These are phyloP conservation scores for Asarcornis scutulata DNA, from an alignment of 2,113 vertebrate species.

Conservation along the genomic window DNA sequence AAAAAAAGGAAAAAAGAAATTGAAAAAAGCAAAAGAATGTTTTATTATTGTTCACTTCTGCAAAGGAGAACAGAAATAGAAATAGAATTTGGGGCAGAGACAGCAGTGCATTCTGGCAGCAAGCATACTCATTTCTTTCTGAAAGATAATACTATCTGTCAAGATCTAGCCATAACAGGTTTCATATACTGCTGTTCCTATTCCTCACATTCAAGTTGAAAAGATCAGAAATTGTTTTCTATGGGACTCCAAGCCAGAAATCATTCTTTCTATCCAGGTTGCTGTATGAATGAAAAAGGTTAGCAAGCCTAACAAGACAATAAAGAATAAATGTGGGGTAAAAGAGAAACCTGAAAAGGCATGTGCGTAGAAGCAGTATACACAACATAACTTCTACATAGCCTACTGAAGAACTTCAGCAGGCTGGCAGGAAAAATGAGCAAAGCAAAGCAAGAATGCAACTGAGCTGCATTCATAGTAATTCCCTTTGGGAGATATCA, in stretches of 20 bases:
- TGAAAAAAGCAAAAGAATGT: neutral
- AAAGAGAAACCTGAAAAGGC: neutral
- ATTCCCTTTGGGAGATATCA: neutral
- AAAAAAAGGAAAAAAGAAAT: neutral
- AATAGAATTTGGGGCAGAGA: constrained; percentile 29
- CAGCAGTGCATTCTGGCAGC: neutral
- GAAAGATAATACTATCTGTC: constrained; percentile 35
- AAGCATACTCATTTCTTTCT: constrained; percentile 47
- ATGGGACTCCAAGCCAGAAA: neutral
- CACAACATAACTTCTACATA: neutral
- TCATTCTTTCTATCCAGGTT: neutral
- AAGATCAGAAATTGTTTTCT: constrained; percentile 50
- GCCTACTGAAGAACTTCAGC: neutral
- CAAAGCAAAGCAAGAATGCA: neutral
- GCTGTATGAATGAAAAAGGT: neutral
- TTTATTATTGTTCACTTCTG: constrained; percentile 39
- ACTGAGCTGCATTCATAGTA: neutral
- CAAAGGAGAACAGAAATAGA: constrained; percentile 24
- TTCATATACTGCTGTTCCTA: neutral
- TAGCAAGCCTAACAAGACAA: constrained; percentile 4
- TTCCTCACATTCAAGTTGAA: constrained; percentile 31
- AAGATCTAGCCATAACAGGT: constrained; percentile 23
- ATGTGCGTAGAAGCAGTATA: neutral
- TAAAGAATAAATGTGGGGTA: neutral
- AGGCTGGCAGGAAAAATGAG: neutral